Evolutionary conservation across 2,888 invertebrate genomes (phyloP).

Genomic region (Exocentrus adspersus): DNA sequence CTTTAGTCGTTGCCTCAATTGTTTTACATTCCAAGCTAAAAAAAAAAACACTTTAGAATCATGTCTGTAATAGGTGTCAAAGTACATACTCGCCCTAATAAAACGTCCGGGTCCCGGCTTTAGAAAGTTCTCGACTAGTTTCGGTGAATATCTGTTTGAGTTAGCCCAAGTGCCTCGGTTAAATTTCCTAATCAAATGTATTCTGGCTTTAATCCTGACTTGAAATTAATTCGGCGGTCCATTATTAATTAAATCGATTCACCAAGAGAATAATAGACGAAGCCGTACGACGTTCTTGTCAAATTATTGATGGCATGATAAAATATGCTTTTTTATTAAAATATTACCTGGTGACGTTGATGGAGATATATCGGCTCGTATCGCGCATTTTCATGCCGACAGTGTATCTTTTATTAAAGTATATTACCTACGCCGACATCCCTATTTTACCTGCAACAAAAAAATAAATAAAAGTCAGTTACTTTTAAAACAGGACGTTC

Average conservation of each 20-base stretch:
- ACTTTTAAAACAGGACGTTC: conserved; percentile 17
- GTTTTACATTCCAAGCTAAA: no score
- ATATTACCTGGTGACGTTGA: conserved; percentile 17
- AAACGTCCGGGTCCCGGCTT: neutral
- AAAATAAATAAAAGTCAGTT: conserved; percentile 7
- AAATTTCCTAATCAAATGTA: conserved; percentile 1
- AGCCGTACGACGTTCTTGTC: neutral
- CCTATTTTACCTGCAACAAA: conserved; percentile 15
- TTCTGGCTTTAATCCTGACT: neutral
- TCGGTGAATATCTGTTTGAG: neutral
- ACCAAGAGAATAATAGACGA: no score
- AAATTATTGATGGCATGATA: no score
- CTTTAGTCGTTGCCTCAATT: no score
- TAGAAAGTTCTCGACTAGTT: neutral
- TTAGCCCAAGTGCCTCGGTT: neutral
- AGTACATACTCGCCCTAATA: no score
- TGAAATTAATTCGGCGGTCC: neutral
- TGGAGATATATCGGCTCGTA: conserved; percentile 14
- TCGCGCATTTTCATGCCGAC: neutral
- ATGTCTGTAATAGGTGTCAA: no score
- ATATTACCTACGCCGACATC: neutral
- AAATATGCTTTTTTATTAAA: no score
- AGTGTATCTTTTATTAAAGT: conserved; percentile 7
- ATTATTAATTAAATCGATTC: conserved; percentile 1
- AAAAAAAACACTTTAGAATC: no score